Percentiles rank a stretch among this genome's conserved stretches.
Conservation (phyloP, 53 echinoderm and acorn worm species). For the Holothuria leucospilota region DNA sequence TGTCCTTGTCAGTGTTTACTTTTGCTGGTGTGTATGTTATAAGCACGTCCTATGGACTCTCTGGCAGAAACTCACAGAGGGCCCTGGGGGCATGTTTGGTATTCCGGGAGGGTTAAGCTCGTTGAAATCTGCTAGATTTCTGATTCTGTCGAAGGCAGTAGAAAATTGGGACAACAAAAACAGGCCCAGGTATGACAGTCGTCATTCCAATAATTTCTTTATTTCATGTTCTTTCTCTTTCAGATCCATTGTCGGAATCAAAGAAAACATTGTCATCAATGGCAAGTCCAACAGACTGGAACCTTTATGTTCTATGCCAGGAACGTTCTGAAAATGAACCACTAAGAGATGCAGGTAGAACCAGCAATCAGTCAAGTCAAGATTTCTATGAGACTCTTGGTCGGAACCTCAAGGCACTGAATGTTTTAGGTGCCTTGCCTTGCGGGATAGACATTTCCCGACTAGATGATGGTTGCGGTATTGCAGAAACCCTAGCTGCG, state of each 20-base stretch:
- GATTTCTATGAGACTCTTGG: neutral
- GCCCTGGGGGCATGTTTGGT: no score
- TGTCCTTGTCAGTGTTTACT: no score
- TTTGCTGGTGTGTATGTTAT: no score
- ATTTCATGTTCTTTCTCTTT: slow-evolving; percentile 14
- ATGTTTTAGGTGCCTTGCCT: slow-evolving; percentile 44
- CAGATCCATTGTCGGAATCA: neutral
- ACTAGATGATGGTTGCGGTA: neutral
- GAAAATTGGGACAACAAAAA: slow-evolving; percentile 22
- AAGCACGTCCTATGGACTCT: no score
- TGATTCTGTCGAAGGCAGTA: slow-evolving; percentile 15
- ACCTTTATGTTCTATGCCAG: neutral
- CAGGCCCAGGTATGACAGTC: neutral
- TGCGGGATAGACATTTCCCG: slow-evolving; percentile 41
- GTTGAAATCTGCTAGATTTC: neutral
- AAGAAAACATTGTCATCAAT: neutral
- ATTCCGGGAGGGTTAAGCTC: no score
- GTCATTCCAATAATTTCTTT: slow-evolving; percentile 15
- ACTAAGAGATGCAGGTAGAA: no score
- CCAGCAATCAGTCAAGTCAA: no score
- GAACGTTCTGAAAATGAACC: no score
- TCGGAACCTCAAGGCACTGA: slow-evolving; percentile 43
- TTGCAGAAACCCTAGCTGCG: neutral
- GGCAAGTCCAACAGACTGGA: slow-evolving; percentile 27
- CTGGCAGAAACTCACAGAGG: no score